phyloP scores from a whole-genome alignment of 2,113 vertebrate genomes.

The Perca flavescens region DNA sequence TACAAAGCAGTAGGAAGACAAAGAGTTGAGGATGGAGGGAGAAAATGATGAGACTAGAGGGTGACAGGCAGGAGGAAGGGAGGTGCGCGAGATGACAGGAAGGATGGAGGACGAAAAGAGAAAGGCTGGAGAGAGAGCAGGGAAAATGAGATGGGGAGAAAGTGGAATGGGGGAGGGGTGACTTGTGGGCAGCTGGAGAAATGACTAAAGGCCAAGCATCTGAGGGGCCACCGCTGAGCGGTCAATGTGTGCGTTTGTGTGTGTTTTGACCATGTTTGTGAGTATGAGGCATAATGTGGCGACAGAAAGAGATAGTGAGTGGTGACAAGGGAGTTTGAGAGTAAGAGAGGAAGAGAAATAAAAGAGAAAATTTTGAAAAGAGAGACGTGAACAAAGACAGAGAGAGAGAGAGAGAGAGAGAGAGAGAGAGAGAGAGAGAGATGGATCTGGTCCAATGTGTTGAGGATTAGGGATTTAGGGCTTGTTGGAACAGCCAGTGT shows the following conservation, averaged over 20 bases:
- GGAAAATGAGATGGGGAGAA: constrained; percentile 6
- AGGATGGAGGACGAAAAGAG: neutral
- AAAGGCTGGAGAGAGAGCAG: constrained; percentile 4
- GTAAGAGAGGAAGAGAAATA: neutral
- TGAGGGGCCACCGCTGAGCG: constrained; percentile 63
- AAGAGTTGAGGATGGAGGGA: constrained; percentile 6
- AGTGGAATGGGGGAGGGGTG: neutral
- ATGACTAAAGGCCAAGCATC: constrained; percentile 59
- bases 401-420: neutral
- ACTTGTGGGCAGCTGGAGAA: constrained; percentile 47
- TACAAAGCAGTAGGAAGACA: neutral
- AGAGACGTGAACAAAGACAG: constrained; percentile 6
- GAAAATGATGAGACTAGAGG: neutral
- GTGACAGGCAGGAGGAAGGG: constrained; percentile 5
- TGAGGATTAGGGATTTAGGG: constrained; percentile 58
- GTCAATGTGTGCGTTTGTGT: constrained; percentile 46
- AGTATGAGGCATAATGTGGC: constrained; percentile 14
- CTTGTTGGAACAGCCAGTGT: constrained; percentile 37
- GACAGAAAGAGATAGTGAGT: constrained; percentile 17
- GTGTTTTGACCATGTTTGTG: neutral
- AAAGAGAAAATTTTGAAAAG: constrained; percentile 8
- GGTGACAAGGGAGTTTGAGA: constrained; percentile 7
- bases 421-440: neutral
- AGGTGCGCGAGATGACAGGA: constrained; percentile 5
- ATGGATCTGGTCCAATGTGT: constrained; percentile 32